A percentile compares a stretch with the other conserved stretches of the same genome.
These are phyloP conservation scores for Cyrtorhinus lividipennis DNA, from an alignment of 1,140 invertebrate genomes.

Conservation along the genomic window DNA sequence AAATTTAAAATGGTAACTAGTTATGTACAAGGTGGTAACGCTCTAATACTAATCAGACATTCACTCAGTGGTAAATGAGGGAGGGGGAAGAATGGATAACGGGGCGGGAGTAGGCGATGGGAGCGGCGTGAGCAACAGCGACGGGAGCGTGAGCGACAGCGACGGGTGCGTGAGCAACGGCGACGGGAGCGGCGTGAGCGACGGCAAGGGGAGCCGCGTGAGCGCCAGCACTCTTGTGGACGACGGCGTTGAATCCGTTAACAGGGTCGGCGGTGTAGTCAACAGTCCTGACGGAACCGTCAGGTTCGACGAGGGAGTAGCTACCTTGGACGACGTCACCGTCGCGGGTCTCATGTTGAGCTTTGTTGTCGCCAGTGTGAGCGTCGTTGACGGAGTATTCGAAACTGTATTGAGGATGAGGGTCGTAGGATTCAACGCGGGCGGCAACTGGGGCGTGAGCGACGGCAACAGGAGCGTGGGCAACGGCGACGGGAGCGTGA, in stretches of 20 bases:
- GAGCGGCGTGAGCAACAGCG: conserved; percentile 3
- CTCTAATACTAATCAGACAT: too few relatives aligned
- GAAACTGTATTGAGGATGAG: not conserved
- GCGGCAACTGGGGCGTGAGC: not conserved
- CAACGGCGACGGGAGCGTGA: conserved; percentile 10
- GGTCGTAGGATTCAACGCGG: not conserved
- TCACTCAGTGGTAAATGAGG: not conserved
- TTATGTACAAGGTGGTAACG: too few relatives aligned
- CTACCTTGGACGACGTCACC: not conserved
- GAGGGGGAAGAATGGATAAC: not conserved
- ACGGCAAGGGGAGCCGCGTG: not conserved
- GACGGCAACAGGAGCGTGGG: conserved; percentile 3
- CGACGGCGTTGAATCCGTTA: not conserved
- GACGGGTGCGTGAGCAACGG: not conserved
- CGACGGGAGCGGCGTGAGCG: not conserved
- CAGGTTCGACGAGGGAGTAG: not conserved
- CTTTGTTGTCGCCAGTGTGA: not conserved
- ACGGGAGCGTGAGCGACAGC: not conserved
- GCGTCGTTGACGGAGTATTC: not conserved
- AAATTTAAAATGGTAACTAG: not conserved
- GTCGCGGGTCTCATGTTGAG: not conserved
- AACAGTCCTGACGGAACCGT: not conserved
- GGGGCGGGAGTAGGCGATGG: not conserved
- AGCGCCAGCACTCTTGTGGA: not conserved
- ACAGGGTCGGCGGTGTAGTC: not conserved